Evolutionary conservation across 2,113 vertebrate genomes (phyloP), one percentile per base, ranked within the genome.

Genomic region (Atractosteus spatula): DNA sequence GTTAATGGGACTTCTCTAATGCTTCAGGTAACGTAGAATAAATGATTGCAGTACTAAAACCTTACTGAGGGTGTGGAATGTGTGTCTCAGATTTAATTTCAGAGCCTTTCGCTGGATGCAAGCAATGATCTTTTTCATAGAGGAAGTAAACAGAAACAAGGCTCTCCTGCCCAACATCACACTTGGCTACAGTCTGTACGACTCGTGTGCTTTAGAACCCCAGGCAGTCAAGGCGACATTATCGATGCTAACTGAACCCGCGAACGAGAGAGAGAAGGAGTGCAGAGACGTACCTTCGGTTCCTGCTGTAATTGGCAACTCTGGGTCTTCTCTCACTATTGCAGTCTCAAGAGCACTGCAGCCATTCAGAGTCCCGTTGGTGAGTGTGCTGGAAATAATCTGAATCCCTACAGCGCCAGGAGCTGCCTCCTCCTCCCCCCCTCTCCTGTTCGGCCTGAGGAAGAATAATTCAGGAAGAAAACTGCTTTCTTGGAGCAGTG

Each of bases 121-220:
- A 73, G 77, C 83, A 3, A 82, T 87, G 79, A 71, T 79, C 14
- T 85, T 80, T 74, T 83, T 83, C 57, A 78, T 87, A 43, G 79
- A 85, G 8, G 81, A 87, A 62, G 80, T 87, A 56, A 87, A 87
- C 74, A 68, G 66, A 44, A 73, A 78, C 69, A 72, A 74, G 10
- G 17, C 67, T 2, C 67, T 87, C 45, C 77, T 87, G 11, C 82
- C 83, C 54, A 87, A 87, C 70, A 65, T 87, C 10, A 85, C 83
- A 0, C 73, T 87, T 71, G 85, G 83, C 57, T 83, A 83, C 73
- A 77, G 77, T 65, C 71, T 85, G 12, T 84, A 82, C 63, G 83
- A 85, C 62, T 79, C 78, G 2, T 87, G 85, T 70, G 79, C 78
- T 16, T 41, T 80, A 10, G 81, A 72, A 45, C 64, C 71, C 45